Evolutionary conservation across 1,140 invertebrate species (phyloP), one percentile per base, ranked within the genome.

Genomic region (Leptinotarsa undecemlineata): DNA sequence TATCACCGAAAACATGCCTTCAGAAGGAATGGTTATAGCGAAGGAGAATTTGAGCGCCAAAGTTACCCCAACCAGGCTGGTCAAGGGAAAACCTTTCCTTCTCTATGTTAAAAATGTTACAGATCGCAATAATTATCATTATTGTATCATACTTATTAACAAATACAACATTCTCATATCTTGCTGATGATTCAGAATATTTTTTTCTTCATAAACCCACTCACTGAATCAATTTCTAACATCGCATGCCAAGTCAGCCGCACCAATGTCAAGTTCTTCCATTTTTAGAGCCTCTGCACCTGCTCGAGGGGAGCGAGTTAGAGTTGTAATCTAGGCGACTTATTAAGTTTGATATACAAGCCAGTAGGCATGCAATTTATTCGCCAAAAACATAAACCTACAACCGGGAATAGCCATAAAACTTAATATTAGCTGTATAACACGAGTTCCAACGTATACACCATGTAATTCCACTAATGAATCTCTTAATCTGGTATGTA

Each of bases 401-500:
- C 51, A 57, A 57, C 15, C 51, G 51, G n/a, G 51, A 14, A 57
- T 42, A 42, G 33, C 51, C 51, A 57, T 57, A 57, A 57, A 57
- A 57, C 51, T 57, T 57, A 57, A 57, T 57, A 57, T 57, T 57
- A 57, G 51, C 51, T 57, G 51, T 57, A 57, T 57, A 57, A 57
- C 51, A 57, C 51, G 33, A 42, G 33, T 42, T 42, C 33, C 33
- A 42, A 42, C 33, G 51, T 57, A 57, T 57, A 57, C 51, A 57
- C 51, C 51, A 19, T 57, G 51, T 57, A 57, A 57, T 57, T 57
- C 51, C 51, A 57, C 51, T 57, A 57, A 57, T 57, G 51, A 57
- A 57, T 57, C 63, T 66, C 63, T 33, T 33, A 66, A 66, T 66
- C 63, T 21, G 63, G 20, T 33, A 66, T 23, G 63, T 66, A 66